Percentiles rank a stretch among this genome's conserved stretches.
Evolutionary conservation across 1,140 invertebrate genomes (phyloP).

Genomic region (Rhynchophorus ferrugineus): DNA sequence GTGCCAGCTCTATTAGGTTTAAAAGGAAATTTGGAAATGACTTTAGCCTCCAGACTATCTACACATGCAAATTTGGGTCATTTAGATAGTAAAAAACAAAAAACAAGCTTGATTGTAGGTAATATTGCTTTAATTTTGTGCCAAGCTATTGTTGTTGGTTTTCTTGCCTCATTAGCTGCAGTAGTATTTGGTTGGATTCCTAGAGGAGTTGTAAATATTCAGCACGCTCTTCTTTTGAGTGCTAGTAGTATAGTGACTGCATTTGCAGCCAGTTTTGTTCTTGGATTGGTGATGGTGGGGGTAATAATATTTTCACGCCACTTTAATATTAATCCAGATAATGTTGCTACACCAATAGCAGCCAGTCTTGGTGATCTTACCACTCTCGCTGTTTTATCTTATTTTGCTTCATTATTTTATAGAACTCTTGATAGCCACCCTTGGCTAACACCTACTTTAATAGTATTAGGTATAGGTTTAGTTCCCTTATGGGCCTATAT

Average conservation of each 20-base stretch:
- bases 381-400: slow-evolving; percentile 65
- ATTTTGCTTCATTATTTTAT: slow-evolving; percentile 57
- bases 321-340: slow-evolving; percentile 81
- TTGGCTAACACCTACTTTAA: slow-evolving; percentile 57
- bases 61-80: slow-evolving; percentile 81
- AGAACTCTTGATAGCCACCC: slow-evolving; percentile 48
- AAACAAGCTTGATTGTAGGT: slow-evolving; percentile 69
- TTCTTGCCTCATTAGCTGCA: slow-evolving; percentile 80
- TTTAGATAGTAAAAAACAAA: slow-evolving; percentile 57
- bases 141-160: slow-evolving; percentile 89
- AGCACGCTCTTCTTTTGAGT: slow-evolving; percentile 78
- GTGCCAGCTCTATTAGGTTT: slow-evolving; percentile 89
- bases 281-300: slow-evolving; percentile 74
- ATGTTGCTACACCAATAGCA: slow-evolving; percentile 84
- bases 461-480: slow-evolving; percentile 46
- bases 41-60: slow-evolving; percentile 85
- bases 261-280: slow-evolving; percentile 73
- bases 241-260: slow-evolving; percentile 86
- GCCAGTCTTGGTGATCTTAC: slow-evolving; percentile 80
- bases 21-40: slow-evolving; percentile 98
- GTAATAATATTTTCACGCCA: slow-evolving; percentile 69
- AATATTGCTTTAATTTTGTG: slow-evolving; percentile 84
- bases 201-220: slow-evolving; percentile 68
- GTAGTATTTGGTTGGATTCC: slow-evolving; percentile 78
- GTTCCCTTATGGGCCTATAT: slow-evolving; percentile 64